phyloP scores from a whole-genome alignment of 2,797 vertebrate species.

The Triplophysa bombifrons region DNA sequence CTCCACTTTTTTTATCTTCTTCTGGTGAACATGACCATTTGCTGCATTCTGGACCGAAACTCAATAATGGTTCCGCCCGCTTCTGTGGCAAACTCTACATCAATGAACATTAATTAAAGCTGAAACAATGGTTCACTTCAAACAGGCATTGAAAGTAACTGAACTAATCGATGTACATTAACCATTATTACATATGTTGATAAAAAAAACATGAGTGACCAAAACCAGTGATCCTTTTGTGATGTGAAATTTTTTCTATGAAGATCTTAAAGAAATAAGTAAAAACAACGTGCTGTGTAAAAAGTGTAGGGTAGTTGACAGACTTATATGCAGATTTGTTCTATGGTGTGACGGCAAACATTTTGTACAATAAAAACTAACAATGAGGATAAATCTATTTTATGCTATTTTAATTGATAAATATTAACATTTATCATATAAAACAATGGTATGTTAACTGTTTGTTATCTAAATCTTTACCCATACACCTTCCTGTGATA shows the following conservation, averaged over 20 bases:
- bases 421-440: no score
- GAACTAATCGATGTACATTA: background rate
- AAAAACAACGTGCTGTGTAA: no score
- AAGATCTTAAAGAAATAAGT: no score
- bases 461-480: no score
- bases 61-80: background rate
- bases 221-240: background rate
- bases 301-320: background rate
- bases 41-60: background rate
- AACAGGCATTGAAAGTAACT: background rate
- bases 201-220: background rate
- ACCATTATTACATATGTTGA: background rate
- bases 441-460: no score
- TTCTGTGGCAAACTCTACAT: slow-evolving; percentile 3
- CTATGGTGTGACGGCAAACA: no score
- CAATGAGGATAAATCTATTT: no score
- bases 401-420: no score
- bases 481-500: background rate
- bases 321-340: background rate
- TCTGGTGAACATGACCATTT: slow-evolving; percentile 12
- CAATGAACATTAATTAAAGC: slow-evolving; percentile 14
- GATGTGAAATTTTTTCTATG: background rate
- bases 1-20: slow-evolving; percentile 10
- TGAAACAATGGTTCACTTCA: slow-evolving; percentile 1
- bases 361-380: no score